phyloP scores from a whole-genome alignment of 2,797 vertebrate species.

The Eptatretus atami region DNA sequence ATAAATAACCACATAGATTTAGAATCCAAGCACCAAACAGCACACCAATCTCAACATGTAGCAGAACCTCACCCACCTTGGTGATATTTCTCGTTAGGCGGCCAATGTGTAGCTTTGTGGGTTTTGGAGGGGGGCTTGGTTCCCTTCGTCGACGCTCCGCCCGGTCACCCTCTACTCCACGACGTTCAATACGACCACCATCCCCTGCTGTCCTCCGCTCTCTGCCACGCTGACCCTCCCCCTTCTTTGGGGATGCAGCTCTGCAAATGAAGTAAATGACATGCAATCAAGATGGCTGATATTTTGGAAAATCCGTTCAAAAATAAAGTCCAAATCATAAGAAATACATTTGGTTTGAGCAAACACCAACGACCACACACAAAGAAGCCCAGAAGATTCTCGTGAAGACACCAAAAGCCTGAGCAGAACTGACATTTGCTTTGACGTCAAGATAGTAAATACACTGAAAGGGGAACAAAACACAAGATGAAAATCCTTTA shows the following conservation, averaged over 20 bases:
- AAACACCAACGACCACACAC: no score
- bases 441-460: no score
- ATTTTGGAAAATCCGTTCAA: no score
- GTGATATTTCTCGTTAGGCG: constrained; percentile 75
- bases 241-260: constrained; percentile 75
- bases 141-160: constrained; percentile 29
- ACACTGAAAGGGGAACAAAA: no score
- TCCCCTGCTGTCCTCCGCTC: neutral
- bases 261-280: constrained; percentile 13
- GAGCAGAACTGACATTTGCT: no score
- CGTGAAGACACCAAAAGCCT: no score
- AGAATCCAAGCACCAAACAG: accelerated
- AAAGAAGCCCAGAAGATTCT: no score
- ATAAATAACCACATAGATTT: neutral
- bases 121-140: constrained; percentile 56
- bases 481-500: no score
- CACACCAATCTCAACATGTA: no score
- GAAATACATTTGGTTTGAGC: no score
- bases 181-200: neutral
- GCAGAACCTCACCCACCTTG: constrained; percentile 24
- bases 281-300: neutral
- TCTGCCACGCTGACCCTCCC: constrained; percentile 23
- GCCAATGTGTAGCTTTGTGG: constrained; percentile 70
- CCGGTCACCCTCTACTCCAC: neutral
- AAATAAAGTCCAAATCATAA: no score